These are phyloP conservation scores for Hemibagrus guttatus DNA, from an alignment of 2,797 vertebrate species.

Conservation along the genomic window DNA sequence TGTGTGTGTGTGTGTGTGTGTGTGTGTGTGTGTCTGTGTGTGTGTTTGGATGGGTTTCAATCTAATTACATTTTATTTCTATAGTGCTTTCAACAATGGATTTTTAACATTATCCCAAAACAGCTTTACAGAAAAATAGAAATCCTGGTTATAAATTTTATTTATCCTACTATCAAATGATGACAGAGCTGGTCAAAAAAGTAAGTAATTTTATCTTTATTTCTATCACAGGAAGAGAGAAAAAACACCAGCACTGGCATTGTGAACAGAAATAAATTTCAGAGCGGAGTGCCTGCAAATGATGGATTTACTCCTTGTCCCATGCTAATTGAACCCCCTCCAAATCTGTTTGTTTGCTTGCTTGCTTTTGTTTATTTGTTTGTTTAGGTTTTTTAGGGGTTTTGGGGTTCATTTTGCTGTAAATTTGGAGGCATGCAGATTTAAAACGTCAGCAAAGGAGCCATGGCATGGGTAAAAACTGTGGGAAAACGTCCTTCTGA, in stretches of 20 bases:
- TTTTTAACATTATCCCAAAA: neutral
- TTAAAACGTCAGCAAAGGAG: neutral
- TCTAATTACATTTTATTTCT: neutral
- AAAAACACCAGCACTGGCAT: neutral
- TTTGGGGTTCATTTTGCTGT: neutral
- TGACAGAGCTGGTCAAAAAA: neutral
- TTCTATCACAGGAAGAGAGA: neutral
- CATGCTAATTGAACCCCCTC: neutral
- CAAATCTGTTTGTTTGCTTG: neutral
- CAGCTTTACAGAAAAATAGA: neutral
- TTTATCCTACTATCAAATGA: neutral
- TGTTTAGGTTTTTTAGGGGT: neutral
- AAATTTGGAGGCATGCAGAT: neutral
- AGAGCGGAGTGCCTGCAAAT: neutral
- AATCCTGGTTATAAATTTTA: neutral
- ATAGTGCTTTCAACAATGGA: neutral
- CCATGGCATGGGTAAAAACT: neutral
- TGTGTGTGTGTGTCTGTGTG: too few species aligned
- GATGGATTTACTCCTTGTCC: neutral
- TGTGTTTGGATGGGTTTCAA: neutral
- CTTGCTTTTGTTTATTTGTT: neutral
- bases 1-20: too few species aligned
- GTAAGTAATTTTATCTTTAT: neutral
- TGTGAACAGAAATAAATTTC: neutral
- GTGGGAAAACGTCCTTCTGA: conserved; percentile 1